These are phyloP conservation scores for Agrochola macilenta DNA, from an alignment of 2,888 invertebrate species.

Conservation along the genomic window DNA sequence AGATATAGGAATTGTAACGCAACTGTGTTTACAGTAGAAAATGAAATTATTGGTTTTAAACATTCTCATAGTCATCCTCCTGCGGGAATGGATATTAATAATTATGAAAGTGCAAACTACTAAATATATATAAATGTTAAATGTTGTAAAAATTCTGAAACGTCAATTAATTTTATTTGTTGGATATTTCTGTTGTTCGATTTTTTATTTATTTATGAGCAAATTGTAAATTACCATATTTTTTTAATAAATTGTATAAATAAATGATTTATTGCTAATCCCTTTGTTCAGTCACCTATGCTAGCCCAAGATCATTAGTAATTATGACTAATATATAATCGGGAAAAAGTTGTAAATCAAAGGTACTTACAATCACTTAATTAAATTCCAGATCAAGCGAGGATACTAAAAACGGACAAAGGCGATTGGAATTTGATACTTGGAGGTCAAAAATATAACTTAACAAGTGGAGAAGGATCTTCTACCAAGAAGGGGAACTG, in stretches of 20 bases:
- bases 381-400: slow-evolving; percentile 17
- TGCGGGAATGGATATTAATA: not conserved
- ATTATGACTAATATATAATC: not conserved
- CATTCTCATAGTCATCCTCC: slow-evolving; percentile 36
- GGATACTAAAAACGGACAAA: slow-evolving; percentile 16
- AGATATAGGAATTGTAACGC: slow-evolving; percentile 37
- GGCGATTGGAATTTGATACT: slow-evolving; percentile 38
- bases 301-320: not conserved
- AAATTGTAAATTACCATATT: not conserved
- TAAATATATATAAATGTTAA: not conserved
- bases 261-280: not conserved
- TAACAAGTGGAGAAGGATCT: not conserved
- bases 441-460: slow-evolving; percentile 34
- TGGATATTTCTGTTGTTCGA: not conserved
- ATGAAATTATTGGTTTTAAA: slow-evolving; percentile 13
- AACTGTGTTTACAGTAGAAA: slow-evolving; percentile 15
- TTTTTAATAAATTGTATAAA: slow-evolving; percentile 1
- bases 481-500: slow-evolving; percentile 37
- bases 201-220: not conserved
- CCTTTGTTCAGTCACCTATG: not conserved
- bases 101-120: slow-evolving; percentile 14
- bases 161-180: not conserved
- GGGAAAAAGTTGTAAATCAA: not conserved
- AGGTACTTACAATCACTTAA: too few relatives aligned
- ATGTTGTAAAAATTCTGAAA: not conserved